Evolutionary conservation across 2,113 vertebrate species (phyloP).

Genomic region (Cebidichthys violaceus): DNA sequence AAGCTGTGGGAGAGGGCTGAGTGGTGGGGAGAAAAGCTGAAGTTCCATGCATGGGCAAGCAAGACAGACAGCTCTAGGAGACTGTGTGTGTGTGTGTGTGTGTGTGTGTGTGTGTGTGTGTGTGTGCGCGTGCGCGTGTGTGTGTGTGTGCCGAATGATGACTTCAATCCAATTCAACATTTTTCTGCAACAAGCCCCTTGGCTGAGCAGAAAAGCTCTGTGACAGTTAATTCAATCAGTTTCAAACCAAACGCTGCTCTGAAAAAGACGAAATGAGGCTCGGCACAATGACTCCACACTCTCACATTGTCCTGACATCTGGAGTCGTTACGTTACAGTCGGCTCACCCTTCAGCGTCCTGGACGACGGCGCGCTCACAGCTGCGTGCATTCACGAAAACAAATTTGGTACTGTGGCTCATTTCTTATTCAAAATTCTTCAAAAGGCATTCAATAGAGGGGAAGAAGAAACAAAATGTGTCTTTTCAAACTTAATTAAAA

Average conservation of each 20-base stretch:
- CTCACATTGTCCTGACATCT: not conserved
- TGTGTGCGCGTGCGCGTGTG: slow-evolving; percentile 24
- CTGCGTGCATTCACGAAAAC: not conserved
- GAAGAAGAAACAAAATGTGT: not conserved
- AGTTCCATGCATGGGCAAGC: slow-evolving; percentile 49
- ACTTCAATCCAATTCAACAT: slow-evolving; percentile 11
- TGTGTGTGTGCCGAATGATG: slow-evolving; percentile 1
- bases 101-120: slow-evolving; percentile 32
- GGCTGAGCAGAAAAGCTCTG: slow-evolving; percentile 34
- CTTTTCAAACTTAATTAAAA: not conserved
- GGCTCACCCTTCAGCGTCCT: too few species aligned
- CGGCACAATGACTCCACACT: not conserved
- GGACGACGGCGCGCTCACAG: not conserved
- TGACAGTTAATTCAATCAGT: slow-evolving; percentile 48
- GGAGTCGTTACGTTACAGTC: not conserved
- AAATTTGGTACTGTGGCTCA: not conserved
- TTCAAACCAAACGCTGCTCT: slow-evolving; percentile 29
- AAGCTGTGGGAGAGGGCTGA: slow-evolving; percentile 20
- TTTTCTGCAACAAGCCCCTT: slow-evolving; percentile 19
- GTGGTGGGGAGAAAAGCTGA: slow-evolving; percentile 18
- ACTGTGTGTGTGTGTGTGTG: slow-evolving; percentile 37
- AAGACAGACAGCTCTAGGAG: slow-evolving; percentile 33
- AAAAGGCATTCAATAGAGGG: not conserved
- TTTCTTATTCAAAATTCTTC: not conserved
- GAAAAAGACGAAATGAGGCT: not conserved